Evolutionary conservation across 2,797 vertebrate genomes (phyloP), one percentile per base, ranked within the genome.

Genomic region (Halcyon smyrnensis): DNA sequence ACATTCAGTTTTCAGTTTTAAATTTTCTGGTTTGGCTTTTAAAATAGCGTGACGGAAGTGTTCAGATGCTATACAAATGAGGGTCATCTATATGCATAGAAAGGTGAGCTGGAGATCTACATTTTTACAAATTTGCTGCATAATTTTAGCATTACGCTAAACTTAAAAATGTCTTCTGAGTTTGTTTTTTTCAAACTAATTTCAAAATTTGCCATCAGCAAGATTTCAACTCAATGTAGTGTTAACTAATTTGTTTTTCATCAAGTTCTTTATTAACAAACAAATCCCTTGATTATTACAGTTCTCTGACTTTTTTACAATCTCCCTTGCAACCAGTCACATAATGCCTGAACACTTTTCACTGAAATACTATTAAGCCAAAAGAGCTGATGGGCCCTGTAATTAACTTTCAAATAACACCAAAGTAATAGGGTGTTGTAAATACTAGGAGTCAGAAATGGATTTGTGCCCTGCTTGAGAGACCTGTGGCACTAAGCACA

Each of bases 241-340:
- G 95, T 97, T 97, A 97, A 97, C 92, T 97, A 96, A 98, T 97
- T 98, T 98, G 96, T 97, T 98, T 98, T 98, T 98, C 97, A 97
- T 97, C 91, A 97, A 96, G 93, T 98, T 97, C 96, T 98, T 98
- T 97, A 98, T 98, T 98, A 98, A 97, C 95, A 97, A 94, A 95
- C 86, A 98, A 98, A 97, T 97, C 96, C 95, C 97, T 91, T 97
- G 97, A 97, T 97, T 97, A 97, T 98, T 97, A 98, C 92, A 98
- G 97, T 97, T 95, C 98, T 97, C 86, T 97, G 97, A 97, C 93
- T 98, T 97, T 96, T 96, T 95, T 89, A 97, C 97, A 97, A 98
- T 97, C 95, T 97, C 93, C 94, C 93, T 97, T 97, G 97, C 93
- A 97, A 94, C 62, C 50, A 97, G 97, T 96, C 89, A 96, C 94